Conservation (phyloP, 2,113 vertebrate genomes). For the Antechinus flavipes region DNA sequence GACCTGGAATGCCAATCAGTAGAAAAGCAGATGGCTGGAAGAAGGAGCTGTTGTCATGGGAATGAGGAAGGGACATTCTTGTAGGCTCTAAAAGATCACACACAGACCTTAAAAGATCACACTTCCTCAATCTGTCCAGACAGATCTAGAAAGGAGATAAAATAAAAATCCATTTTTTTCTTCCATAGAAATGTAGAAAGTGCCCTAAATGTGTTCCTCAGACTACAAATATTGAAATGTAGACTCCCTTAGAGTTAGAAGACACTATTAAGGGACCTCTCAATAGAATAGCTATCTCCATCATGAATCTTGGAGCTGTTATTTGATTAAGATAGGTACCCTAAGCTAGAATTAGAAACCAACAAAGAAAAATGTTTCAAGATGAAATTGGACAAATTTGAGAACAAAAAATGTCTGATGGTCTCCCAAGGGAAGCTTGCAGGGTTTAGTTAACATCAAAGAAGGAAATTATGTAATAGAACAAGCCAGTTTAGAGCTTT, state of each 20-base stretch:
- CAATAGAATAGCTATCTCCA: neutral
- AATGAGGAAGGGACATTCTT: neutral
- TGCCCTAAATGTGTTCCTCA: neutral
- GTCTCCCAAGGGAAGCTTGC: neutral
- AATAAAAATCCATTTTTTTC: neutral
- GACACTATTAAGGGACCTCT: neutral
- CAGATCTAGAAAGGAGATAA: neutral
- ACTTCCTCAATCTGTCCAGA: neutral
- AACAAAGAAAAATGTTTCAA: neutral
- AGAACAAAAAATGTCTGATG: neutral
- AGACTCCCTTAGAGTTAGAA: neutral
- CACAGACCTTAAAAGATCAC: neutral
- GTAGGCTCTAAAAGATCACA: neutral
- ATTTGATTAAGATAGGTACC: neutral
- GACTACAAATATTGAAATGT: neutral
- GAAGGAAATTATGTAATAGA: neutral
- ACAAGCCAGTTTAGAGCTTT: neutral
- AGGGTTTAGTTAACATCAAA: neutral
- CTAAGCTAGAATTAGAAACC: neutral
- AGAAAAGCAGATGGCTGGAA: conserved; percentile 79
- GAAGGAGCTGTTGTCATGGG: conserved; percentile 73
- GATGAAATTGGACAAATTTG: neutral
- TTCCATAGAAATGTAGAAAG: neutral
- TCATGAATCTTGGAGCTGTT: neutral
- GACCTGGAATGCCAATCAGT: conserved; percentile 80